Evolutionary conservation across 1,140 invertebrate genomes (phyloP).

Genomic region (Odontomachus brunneus): DNA sequence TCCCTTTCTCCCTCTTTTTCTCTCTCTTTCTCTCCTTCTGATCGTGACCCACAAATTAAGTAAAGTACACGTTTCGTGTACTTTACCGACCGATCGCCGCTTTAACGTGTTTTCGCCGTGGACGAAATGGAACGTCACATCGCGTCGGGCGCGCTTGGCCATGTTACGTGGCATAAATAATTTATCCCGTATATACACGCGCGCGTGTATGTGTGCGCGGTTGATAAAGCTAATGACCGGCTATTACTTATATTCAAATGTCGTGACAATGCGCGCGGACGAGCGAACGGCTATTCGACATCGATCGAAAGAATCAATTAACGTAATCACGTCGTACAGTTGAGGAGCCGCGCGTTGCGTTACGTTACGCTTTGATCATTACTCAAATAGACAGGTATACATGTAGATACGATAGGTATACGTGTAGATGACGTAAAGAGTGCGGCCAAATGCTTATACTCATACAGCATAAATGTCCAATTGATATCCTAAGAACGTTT

Average conservation of each 20-base stretch:
- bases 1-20: too few species aligned
- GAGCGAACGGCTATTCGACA: not conserved
- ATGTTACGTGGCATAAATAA: conserved; percentile 48
- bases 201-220: not conserved
- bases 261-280: not conserved
- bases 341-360: not conserved
- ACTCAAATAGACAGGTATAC: too few species aligned
- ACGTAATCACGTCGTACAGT: not conserved
- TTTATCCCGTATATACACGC: not conserved
- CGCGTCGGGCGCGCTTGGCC: not conserved
- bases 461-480: too few species aligned
- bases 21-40: not conserved
- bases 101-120: conserved; percentile 36
- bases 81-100: not conserved
- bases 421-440: too few species aligned
- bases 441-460: too few species aligned
- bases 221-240: conserved; percentile 59
- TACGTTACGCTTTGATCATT: not conserved
- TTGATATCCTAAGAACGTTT: too few species aligned
- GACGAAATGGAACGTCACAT: conserved; percentile 22
- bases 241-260: not conserved
- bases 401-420: too few species aligned
- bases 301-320: not conserved
- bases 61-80: conserved; percentile 66
- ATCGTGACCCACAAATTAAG: conserved; percentile 69